Evolutionary conservation across 2,113 vertebrate genomes (phyloP), one percentile per base, ranked within the genome.

Genomic region (Helogale parvula): DNA sequence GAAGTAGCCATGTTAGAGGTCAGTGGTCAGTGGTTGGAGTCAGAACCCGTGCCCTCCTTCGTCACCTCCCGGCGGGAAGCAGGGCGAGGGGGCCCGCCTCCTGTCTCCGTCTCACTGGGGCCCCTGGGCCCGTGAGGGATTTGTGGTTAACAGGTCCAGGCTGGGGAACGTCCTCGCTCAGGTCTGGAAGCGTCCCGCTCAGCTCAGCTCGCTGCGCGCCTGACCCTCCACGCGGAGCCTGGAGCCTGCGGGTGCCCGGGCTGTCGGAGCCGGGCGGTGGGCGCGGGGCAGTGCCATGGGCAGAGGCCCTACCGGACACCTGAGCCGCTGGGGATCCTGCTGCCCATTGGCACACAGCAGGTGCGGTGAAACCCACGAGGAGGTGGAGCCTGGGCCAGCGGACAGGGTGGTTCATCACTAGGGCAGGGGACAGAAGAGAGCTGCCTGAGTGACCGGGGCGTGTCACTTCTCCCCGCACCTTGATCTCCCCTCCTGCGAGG

Each of bases 341-440:
- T 4, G 0, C 29, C 31, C 5, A 8, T 31, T 25, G 29, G 16
- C 12, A 13, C 19, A 0, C 7, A 8, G 15, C 12, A 3, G 63
- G 50, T 27, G 27, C 5, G 2, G 69, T 3, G 14, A 45, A 25
- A 27, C 23, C 23, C 0, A 13, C 13, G 23, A 23, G 71, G 38
- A 15, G 72, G 12, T 13, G 38, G 38, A 27, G 38, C 23, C 23
- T 1, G 25, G 38, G 23, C 3, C 38, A 41, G 23, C 72, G 4
- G 23, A 14, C 12, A 7, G 38, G 38, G 14, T 3, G 38, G 23
- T 38, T 14, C 71, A 5, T 27, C 23, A 1, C 2, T 6, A 45
- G 71, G 35, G 71, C 35, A 7, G 71, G 71, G 71, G 71, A 72
- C 11, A 25, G 35, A 7, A 25, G 5, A 41, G 12, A 72, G 71